Evolutionary conservation across 2,113 vertebrate species (phyloP), one percentile per base, ranked within the genome.

Genomic region (Phalacrocorax carbo): DNA sequence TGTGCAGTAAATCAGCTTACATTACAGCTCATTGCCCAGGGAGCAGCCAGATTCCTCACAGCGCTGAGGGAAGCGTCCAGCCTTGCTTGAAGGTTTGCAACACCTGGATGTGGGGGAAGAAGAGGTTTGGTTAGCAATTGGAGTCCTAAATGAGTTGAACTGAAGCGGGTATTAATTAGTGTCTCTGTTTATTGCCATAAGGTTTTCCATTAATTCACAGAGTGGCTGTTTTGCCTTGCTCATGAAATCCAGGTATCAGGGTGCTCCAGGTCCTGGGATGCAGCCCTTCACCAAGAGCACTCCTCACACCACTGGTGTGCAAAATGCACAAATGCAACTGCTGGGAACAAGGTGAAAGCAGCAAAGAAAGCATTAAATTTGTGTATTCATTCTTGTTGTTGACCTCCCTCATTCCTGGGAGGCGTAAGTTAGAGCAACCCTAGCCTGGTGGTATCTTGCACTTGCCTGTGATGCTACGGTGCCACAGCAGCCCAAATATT

Each of bases 21-120:
- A 6, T 18, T 8, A 3, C 30, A 90, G 66, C 69, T 75, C 69
- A 6, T 14, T 51, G 65, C 55, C 44, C 54, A 22, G 54, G 55
- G 85, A 71, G 48, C 82, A 75, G 76, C 42, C 71, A n/a, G 68
- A 48, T 10, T 52, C 46, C 64, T 66, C 0, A 0, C 3, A 0
- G 65, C 62, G 58, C 79, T 3, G 23, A 58, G 58, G 49, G 61
- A 86, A 86, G 54, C 21, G 7, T 46, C 62, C 58, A 93, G 54
- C 20, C 22, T 57, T 16, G 2, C 71, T 20, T 23, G 23, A 48
- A 70, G 40, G 70, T 86, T 61, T 69, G 49, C 68, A 57, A 8
- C n/a, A 52, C 19, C 72, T 4, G 3, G 36, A 32, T 64, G 64
- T n/a, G 51, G 55, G 46, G 34, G 26, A 81, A 72, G 75, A 80